Percentiles rank a stretch among this genome's conserved stretches.
Conservation (phyloP, 1,140 invertebrate species). For the Habropoda laboriosa region DNA sequence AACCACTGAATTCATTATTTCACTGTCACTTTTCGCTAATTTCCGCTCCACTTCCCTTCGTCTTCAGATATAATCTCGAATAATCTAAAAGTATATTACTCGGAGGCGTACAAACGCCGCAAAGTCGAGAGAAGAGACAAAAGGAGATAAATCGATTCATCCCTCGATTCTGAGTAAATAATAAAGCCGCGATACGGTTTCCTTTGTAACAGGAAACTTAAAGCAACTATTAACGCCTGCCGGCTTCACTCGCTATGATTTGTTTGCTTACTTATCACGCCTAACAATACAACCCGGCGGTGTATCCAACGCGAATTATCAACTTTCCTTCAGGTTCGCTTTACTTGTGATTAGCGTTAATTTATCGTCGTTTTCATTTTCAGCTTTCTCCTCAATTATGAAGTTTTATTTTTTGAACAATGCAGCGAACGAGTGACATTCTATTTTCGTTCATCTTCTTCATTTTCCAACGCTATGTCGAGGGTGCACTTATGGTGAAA, state of each 20-base stretch:
- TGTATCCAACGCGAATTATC: background rate
- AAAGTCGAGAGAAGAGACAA: constrained; percentile 12
- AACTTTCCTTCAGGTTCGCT: background rate
- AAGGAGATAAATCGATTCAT: constrained; percentile 26
- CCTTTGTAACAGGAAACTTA: constrained; percentile 5
- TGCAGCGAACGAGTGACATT: too few relatives aligned
- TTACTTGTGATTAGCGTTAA: too few relatives aligned
- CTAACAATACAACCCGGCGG: background rate
- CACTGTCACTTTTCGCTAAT: background rate
- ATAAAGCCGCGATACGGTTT: background rate
- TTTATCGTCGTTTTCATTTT: too few relatives aligned
- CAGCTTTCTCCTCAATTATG: too few relatives aligned
- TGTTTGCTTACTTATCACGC: background rate
- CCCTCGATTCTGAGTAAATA: background rate
- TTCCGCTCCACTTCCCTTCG: background rate
- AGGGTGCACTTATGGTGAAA: too few relatives aligned
- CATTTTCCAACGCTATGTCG: too few relatives aligned
- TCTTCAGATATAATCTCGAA: constrained; percentile 2
- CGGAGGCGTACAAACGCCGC: too few relatives aligned
- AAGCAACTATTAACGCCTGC: background rate
- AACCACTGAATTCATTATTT: background rate
- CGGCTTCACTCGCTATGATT: background rate
- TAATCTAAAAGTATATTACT: constrained; percentile 21
- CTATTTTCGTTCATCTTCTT: too few relatives aligned
- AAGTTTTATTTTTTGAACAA: too few relatives aligned